Evolutionary conservation across 2,113 vertebrate genomes (phyloP), one percentile per base, ranked within the genome.

Genomic region (Petrocephalus zakoni): DNA sequence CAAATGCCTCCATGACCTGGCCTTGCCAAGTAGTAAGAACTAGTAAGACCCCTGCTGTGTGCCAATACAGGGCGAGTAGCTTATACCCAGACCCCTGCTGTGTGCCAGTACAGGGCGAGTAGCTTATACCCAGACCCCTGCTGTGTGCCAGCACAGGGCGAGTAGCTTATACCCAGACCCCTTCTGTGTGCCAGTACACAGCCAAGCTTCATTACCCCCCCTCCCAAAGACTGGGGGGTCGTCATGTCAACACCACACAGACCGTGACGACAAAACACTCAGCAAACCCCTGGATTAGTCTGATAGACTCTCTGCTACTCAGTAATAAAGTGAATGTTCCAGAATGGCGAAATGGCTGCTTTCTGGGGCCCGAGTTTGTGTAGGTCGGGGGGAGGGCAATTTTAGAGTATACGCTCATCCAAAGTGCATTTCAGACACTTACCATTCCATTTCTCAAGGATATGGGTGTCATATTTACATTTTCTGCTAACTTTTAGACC

Each of bases 241-340:
- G 9, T 64, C 61, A 64, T 64, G 61, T 64, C 61, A 64, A 64
- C 61, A 64, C 61, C 61, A 64, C 61, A 64, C 61, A 25, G 61
- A 64, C 61, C 61, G n/a, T 64, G 61, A 64, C 61, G 61, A 64
- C 61, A 5, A 46, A 15, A 13, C 82, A 51, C 46, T 75, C 34
- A 75, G 68, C 68, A 34, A 75, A 37, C 13, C 68, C 68, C 25
- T 90, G 89, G 88, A 61, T 88, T 29, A 21, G 25, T 87, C 72
- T 93, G 93, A 94, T 91, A 92, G 93, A 93, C 93, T 91, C 89
- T 72, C 81, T 91, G 90, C 51, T 90, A 92, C 88, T 68, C 85
- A 61, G 91, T 90, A 92, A 92, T 87, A 78, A 86, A 52, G 46
- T 49, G 61, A 68, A 22, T 37, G 22, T 83, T 58, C 52, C 37